Conservation (phyloP, 2,888 invertebrate genomes). For the Altica lythri region DNA sequence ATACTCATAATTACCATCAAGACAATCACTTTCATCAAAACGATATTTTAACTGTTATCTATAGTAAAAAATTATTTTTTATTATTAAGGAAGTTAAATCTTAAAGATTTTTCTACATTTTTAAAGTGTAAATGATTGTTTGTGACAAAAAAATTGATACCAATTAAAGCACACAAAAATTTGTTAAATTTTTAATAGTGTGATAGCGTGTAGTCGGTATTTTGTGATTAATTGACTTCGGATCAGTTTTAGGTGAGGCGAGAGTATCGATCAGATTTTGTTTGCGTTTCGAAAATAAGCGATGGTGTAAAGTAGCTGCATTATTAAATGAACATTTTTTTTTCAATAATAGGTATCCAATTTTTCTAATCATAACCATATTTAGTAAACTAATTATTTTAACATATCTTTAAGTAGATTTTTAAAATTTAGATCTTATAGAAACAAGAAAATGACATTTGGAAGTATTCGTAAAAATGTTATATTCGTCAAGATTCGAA, state of each 20-base stretch:
- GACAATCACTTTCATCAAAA: not conserved
- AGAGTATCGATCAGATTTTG: slow-evolving; percentile 24
- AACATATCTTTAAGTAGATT: too few species aligned
- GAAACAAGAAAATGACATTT: too few species aligned
- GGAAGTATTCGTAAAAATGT: too few species aligned
- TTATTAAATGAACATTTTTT: too few species aligned
- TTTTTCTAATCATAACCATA: too few species aligned
- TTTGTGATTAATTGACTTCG: slow-evolving; percentile 22
- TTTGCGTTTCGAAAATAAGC: too few species aligned
- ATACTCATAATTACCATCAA: not conserved
- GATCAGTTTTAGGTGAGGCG: slow-evolving; percentile 30
- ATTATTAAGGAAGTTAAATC: too few species aligned
- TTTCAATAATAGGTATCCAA: too few species aligned
- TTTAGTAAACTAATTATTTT: too few species aligned
- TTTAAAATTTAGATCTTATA: too few species aligned
- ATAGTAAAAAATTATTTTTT: not conserved
- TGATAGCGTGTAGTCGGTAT: slow-evolving; percentile 19
- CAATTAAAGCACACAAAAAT: not conserved
- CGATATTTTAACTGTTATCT: not conserved
- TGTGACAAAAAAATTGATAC: not conserved
- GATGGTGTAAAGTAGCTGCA: too few species aligned
- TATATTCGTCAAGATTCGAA: too few species aligned
- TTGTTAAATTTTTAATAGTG: slow-evolving; percentile 14
- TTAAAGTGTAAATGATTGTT: not conserved
- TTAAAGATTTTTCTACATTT: not conserved